phyloP scores from a whole-genome alignment of 2,888 invertebrate genomes.

The Sphaerophoria rueppellii region DNA sequence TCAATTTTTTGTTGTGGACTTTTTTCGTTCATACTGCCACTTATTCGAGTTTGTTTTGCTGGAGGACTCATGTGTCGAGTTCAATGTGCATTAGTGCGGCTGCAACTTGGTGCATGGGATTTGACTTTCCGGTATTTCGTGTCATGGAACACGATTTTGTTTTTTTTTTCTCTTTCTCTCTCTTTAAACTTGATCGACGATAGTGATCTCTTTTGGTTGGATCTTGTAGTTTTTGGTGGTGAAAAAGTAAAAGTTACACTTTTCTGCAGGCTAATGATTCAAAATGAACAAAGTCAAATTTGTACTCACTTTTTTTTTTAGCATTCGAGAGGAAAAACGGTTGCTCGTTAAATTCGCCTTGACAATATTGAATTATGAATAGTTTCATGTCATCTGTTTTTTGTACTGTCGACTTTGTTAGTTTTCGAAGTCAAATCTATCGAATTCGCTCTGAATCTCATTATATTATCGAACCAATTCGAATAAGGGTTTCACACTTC shows the following conservation, averaged over 20 bases:
- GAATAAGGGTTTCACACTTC: no score
- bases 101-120: constrained; percentile 34
- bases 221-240: constrained; percentile 12
- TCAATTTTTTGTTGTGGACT: constrained; percentile 46
- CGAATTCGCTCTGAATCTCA: no score
- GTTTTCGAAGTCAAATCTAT: not conserved
- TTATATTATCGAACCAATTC: no score
- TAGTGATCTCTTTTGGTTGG: constrained; percentile 50
- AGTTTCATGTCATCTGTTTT: constrained; percentile 7
- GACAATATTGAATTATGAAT: constrained; percentile 53
- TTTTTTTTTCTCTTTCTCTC: constrained; percentile 15
- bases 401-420: not conserved
- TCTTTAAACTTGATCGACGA: constrained; percentile 43
- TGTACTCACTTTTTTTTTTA: not conserved
- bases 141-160: constrained; percentile 67
- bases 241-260: constrained; percentile 67
- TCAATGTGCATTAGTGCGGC: constrained; percentile 51
- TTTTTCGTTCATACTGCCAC: not conserved
- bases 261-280: constrained; percentile 13
- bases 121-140: constrained; percentile 67
- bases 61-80: constrained; percentile 34
- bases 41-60: constrained; percentile 15
- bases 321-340: not conserved
- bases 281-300: constrained; percentile 52
- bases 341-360: constrained; percentile 39